Conservation (phyloP, 2,888 invertebrate genomes). For the Steromphala cineraria region DNA sequence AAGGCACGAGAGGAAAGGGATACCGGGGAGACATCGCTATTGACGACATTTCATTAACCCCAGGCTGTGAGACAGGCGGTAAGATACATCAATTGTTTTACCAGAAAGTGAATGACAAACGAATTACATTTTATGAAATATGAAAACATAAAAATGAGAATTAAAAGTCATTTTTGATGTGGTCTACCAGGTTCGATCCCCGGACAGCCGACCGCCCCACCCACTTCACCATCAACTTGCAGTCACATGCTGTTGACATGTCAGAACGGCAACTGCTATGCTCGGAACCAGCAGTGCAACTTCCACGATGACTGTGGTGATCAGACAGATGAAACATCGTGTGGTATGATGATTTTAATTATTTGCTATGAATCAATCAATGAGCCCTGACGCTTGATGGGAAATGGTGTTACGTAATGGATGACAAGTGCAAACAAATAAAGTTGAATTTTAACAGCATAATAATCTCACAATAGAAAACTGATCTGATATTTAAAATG, state of each 20-base stretch:
- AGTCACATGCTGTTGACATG: slow-evolving; percentile 46
- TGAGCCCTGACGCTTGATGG: too few species aligned
- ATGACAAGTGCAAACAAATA: too few species aligned
- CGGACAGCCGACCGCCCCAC: slow-evolving; percentile 52
- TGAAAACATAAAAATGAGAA: background rate
- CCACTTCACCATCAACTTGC: slow-evolving; percentile 47
- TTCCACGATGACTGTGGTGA: slow-evolving; percentile 63
- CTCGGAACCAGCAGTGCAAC: slow-evolving; percentile 51
- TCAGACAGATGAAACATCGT: slow-evolving; percentile 55
- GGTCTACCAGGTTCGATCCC: slow-evolving; percentile 38
- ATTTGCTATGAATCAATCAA: too few species aligned
- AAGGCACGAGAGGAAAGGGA: slow-evolving; percentile 58
- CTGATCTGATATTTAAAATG: too few species aligned
- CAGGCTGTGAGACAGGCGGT: slow-evolving; percentile 60
- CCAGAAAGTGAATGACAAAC: background rate
- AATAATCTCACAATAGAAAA: too few species aligned
- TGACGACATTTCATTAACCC: slow-evolving; percentile 66
- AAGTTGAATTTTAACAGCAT: too few species aligned
- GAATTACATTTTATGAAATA: background rate
- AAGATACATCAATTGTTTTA: background rate
- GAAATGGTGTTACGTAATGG: too few species aligned
- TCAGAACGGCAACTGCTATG: slow-evolving; percentile 53
- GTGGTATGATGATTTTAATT: slow-evolving; percentile 47
- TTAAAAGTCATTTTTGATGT: background rate
- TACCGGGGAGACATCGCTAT: slow-evolving; percentile 64